Percentiles rank a stretch among this genome's conserved stretches.
Conservation (phyloP, 2,113 vertebrate genomes). For the Macquaria ambigua region DNA sequence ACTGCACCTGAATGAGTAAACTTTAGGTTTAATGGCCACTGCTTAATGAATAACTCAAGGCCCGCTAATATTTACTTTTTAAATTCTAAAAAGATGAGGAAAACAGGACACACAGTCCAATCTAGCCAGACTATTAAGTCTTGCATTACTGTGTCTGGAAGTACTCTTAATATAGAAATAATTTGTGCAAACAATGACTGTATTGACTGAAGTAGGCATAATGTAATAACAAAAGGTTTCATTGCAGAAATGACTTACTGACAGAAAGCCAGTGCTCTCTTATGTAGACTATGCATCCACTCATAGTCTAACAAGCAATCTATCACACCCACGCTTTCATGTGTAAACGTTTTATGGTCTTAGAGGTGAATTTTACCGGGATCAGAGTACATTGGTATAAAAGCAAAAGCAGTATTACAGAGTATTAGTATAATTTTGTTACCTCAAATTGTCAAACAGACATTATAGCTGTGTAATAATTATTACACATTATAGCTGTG, state of each 20-base stretch:
- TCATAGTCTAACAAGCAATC: neutral
- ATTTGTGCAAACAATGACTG: neutral
- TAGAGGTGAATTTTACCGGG: neutral
- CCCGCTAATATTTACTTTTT: neutral
- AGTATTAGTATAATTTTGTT: no score
- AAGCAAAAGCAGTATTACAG: neutral
- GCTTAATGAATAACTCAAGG: neutral
- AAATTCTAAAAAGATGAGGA: neutral
- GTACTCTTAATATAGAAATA: neutral
- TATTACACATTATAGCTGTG: no score
- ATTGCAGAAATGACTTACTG: neutral
- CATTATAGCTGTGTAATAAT: no score
- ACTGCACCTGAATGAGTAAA: neutral
- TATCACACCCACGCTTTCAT: conserved; percentile 9
- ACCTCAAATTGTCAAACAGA: neutral
- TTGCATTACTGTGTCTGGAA: neutral
- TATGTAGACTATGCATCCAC: neutral
- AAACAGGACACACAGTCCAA: neutral
- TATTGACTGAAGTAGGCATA: neutral
- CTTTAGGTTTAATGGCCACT: neutral
- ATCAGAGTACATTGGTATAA: conserved; percentile 14
- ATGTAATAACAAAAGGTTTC: neutral
- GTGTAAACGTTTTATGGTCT: neutral
- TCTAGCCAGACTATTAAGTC: neutral
- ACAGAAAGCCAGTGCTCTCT: neutral